Percentiles rank a stretch among this genome's conserved stretches.
Conservation (phyloP, 1,140 invertebrate genomes). For the Zophobas atratus region DNA sequence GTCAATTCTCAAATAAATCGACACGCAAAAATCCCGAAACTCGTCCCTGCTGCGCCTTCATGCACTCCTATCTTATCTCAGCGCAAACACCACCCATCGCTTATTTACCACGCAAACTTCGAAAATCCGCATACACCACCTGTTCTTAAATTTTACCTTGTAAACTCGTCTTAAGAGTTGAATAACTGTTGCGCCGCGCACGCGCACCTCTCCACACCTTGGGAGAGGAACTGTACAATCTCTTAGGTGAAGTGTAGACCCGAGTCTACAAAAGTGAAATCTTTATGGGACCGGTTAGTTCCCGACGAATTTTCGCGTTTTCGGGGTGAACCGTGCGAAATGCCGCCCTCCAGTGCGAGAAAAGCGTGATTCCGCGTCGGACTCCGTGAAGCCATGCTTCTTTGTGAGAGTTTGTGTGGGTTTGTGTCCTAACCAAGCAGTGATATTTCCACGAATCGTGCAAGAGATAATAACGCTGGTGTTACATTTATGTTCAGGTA, state of each 20-base stretch:
- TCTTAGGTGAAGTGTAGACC: conserved; percentile 46
- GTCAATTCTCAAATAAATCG: no score
- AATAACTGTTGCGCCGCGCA: conserved; percentile 59
- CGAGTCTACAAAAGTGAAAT: conserved; percentile 57
- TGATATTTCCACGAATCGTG: conserved; percentile 14
- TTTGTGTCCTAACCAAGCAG: conserved; percentile 49
- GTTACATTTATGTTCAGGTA: conserved; percentile 23
- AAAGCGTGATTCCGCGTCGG: neutral
- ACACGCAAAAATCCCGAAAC: no score
- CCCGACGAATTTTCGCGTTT: conserved; percentile 7
- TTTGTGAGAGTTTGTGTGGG: conserved; percentile 40
- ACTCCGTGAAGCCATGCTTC: neutral
- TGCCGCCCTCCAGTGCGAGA: neutral
- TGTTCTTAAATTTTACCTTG: conserved; percentile 56
- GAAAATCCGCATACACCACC: conserved; percentile 49
- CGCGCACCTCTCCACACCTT: conserved; percentile 58
- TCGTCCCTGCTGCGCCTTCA: neutral
- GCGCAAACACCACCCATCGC: conserved; percentile 5
- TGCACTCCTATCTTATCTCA: conserved; percentile 24
- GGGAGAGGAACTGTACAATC: conserved; percentile 59
- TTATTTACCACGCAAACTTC: conserved; percentile 6
- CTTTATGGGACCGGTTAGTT: conserved; percentile 46
- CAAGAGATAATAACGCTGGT: neutral
- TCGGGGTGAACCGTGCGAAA: neutral
- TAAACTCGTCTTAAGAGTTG: conserved; percentile 61